Evolutionary conservation across 2,797 vertebrate genomes (phyloP), one percentile per base, ranked within the genome.

Genomic region (Epinephelus coioides): DNA sequence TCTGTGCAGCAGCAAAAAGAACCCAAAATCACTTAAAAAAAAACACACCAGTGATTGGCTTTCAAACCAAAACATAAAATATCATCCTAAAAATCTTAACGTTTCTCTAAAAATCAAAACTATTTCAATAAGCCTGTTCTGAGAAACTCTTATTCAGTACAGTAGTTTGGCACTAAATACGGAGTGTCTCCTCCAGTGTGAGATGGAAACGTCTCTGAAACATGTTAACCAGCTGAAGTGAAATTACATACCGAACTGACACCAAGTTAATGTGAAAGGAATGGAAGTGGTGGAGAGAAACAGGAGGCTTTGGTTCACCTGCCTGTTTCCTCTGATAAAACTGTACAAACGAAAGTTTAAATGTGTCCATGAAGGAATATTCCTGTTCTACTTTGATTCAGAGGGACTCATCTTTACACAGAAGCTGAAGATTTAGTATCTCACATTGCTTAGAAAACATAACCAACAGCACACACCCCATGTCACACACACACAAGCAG

Each of bases 1-100:
- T 73, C n/a, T 88, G 68, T 83, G 81, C 69, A 88, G 71, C 76
- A 88, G 76, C 75, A 89, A 77, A 73, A 17, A 74, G 1, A 83
- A 76, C 18, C 38, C 74, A 54, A 64, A 38, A 51, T 64, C 46
- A 54, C 54, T 71, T 60, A 25, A 68, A 68, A 68, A 65, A 81
- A 74, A 74, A 21, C 47, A 78, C 50, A 38, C 5, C 74, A 61
- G 56, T 64, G 54, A 81, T 64, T 61, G 19, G 64, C 47, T 77
- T 67, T 79, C 30, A 86, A 83, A 78, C 60, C 50, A 63, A 73
- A 76, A 71, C 70, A 61, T 11, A 63, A 44, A 80, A 49, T 43
- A 43, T 38, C 6, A 54, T 34, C n/a, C 1, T 8, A 44, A 63
- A 77, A 55, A 2, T 51, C 15, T 25, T 19, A 59, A 78, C 60